Evolutionary conservation across 2,113 vertebrate genomes (phyloP).

Genomic region (Pelecanoides urinatrix): DNA sequence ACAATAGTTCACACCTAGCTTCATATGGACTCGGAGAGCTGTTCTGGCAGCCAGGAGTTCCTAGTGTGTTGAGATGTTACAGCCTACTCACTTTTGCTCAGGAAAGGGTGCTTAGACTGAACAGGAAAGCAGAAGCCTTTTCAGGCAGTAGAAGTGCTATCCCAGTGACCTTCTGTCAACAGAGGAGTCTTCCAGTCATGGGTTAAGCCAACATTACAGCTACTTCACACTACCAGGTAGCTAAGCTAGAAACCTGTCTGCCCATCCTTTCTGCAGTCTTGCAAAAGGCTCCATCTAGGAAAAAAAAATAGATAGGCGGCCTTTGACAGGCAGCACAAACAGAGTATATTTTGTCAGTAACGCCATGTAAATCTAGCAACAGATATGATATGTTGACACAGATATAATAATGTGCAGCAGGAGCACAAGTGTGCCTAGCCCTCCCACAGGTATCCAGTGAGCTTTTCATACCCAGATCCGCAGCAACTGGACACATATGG

Average conservation of each 20-base stretch:
- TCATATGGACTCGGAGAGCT: background rate
- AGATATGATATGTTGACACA: background rate
- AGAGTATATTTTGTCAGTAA: constrained; percentile 22
- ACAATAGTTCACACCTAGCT: background rate
- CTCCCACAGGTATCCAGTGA: constrained; percentile 18
- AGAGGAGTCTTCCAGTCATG: background rate
- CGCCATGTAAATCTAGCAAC: constrained; percentile 3
- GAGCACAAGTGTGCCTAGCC: background rate
- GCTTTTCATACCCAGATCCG: background rate
- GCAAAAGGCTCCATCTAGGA: background rate
- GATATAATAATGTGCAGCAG: background rate
- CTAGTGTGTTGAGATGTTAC: background rate
- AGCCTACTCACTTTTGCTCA: background rate
- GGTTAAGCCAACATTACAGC: constrained; percentile 18
- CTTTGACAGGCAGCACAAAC: constrained; percentile 7
- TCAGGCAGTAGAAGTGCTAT: background rate
- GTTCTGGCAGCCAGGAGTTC: constrained; percentile 2
- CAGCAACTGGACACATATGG: background rate
- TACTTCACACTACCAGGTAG: background rate
- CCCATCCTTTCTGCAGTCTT: background rate
- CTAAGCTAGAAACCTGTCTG: background rate
- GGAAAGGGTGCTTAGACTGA: background rate
- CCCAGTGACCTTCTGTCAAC: constrained; percentile 27
- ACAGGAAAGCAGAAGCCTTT: background rate
- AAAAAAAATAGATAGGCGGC: background rate